phyloP scores from a whole-genome alignment of 2,888 invertebrate species.

The Trilocha varians region DNA sequence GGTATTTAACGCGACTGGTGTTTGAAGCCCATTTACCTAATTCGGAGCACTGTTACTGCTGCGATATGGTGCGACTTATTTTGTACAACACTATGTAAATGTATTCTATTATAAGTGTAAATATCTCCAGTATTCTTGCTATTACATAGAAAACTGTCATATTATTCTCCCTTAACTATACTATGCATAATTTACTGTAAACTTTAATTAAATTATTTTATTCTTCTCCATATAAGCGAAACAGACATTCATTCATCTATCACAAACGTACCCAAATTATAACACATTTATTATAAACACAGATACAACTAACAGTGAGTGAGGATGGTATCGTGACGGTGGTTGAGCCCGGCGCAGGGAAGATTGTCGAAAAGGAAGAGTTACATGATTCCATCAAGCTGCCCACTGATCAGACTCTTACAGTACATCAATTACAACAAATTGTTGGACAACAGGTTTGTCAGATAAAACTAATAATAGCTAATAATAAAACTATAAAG shows the following conservation, averaged over 20 bases:
- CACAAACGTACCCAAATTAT: neutral
- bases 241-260: neutral
- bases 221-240: too few relatives aligned
- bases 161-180: too few relatives aligned
- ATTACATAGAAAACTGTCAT: too few relatives aligned
- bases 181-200: too few relatives aligned
- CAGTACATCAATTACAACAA: slow-evolving; percentile 73
- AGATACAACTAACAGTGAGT: slow-evolving; percentile 69
- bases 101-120: too few relatives aligned
- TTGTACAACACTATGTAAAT: too few relatives aligned
- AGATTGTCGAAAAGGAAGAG: slow-evolving; percentile 59
- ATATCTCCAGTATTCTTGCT: too few relatives aligned
- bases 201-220: too few relatives aligned
- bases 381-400: slow-evolving; percentile 62
- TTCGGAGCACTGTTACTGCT: too few relatives aligned
- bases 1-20: too few relatives aligned
- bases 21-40: too few relatives aligned
- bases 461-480: slow-evolving; percentile 6
- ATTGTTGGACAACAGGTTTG: slow-evolving; percentile 75
- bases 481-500: slow-evolving; percentile 2
- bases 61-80: too few relatives aligned
- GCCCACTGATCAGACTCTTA: slow-evolving; percentile 62
- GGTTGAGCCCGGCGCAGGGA: slow-evolving; percentile 67
- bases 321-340: slow-evolving; percentile 72
- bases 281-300: neutral